Evolutionary conservation across 2,113 vertebrate species (phyloP), one percentile per base, ranked within the genome.

Genomic region (Anolis sagrei): DNA sequence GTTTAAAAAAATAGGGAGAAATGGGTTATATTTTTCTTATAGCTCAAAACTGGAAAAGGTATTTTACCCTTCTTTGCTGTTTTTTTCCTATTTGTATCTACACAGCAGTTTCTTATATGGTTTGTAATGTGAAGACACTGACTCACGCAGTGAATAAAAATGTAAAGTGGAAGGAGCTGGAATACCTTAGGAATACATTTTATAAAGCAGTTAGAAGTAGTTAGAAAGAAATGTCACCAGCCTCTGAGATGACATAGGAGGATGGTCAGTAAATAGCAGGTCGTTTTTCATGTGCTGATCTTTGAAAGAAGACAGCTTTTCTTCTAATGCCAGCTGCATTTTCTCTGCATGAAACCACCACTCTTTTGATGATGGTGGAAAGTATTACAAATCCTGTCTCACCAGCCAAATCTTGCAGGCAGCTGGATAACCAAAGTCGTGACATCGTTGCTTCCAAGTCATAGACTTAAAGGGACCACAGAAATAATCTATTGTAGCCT

Each of bases 1-100:
- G 32, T 32, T 76, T 69, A 0, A 1, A 54, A 82, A 54, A 73
- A 76, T 79, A 75, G 32, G 72, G 83, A 81, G 83, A 77, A 87
- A 82, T 62, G 62, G 25, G 75, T 11, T 0, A 0, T n/a, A n/a
- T 72, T 5, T 88, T 68, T 3, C n/a, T 79, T 79, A 62, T 48
- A 87, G 61, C 68, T 77, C 16, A 21, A 18, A 49, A 23, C 74
- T 86, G 62, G 16, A 82, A 0, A 16, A 66, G 16, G n/a, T 0
- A 14, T 29, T 54, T 32, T 27, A 13, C 10, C 13, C 9, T 23
- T 66, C n/a, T 13, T 27, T 49, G 16, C 48, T 54, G 36, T 2
- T 58, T 27, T 32, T 23, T 54, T 54, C 48, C 77, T 51, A 14
- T n/a, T 19, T 44, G 8, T 32, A 7, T 19, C 7, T 5, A 21